These are phyloP conservation scores for Morpho deidamia DNA, from an alignment of 2,888 invertebrate species.

Conservation along the genomic window DNA sequence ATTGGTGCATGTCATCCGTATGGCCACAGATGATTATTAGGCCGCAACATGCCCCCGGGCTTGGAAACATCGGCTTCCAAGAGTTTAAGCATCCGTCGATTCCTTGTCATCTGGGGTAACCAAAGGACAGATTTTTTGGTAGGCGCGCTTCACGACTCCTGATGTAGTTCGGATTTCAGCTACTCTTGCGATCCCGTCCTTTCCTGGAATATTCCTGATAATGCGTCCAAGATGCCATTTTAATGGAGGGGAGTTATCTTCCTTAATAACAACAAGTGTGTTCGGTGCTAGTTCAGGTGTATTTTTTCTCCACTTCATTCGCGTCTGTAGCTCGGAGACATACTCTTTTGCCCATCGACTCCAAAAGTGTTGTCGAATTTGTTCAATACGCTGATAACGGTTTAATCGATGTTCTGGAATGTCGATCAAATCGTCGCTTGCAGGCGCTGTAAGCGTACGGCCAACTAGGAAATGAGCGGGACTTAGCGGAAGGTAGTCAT, in stretches of 20 bases:
- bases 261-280: neutral
- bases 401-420: neutral
- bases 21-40: no score
- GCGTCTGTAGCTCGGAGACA: neutral
- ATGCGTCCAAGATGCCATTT: neutral
- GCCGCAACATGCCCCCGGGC: no score
- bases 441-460: neutral
- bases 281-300: neutral
- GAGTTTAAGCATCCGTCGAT: no score
- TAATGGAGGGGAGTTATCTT: neutral
- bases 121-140: no score
- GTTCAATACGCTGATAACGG: neutral
- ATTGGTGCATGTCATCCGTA: no score
- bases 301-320: neutral
- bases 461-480: neutral
- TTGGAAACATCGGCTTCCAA: no score
- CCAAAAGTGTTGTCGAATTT: slow-evolving; percentile 1
- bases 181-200: no score
- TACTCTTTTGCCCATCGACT: slow-evolving; percentile 1
- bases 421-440: neutral
- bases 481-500: neutral
- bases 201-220: no score
- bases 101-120: no score
- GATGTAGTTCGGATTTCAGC: no score
- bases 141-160: no score